Conservation (phyloP, 35 echinoderm and acorn worm genomes). For the Patiria miniata region DNA sequence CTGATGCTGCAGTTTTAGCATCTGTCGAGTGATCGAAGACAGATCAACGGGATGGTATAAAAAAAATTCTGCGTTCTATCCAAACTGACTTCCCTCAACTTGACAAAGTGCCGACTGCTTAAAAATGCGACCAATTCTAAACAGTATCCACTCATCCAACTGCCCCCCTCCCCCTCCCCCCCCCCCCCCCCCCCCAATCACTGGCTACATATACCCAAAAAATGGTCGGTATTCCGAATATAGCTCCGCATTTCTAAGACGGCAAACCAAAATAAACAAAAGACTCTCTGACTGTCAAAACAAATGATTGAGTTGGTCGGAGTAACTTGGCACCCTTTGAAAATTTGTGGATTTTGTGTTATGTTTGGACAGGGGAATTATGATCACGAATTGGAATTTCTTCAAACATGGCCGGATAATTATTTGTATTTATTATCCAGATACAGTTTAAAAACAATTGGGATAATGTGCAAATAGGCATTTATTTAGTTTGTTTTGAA, state of each 20-base stretch:
- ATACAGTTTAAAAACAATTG: too few species aligned
- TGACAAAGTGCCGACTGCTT: background rate
- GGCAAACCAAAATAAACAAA: conserved; percentile 26
- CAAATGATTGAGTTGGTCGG: background rate
- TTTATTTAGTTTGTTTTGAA: too few species aligned
- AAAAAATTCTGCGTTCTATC: too few species aligned
- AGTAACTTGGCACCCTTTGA: background rate
- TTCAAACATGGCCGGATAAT: too few species aligned
- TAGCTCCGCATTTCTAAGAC: background rate
- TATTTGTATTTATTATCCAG: too few species aligned
- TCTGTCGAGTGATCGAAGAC: conserved; percentile 1
- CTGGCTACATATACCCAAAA: too few species aligned
- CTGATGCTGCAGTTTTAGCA: too few species aligned
- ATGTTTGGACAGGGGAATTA: too few species aligned
- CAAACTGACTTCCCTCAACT: background rate
- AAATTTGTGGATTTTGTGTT: background rate
- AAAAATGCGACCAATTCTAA: conserved; percentile 16
- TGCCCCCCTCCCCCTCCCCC: background rate
- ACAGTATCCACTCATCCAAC: background rate
- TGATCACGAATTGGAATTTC: too few species aligned
- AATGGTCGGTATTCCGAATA: background rate
- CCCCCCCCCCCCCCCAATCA: background rate
- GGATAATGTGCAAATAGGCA: too few species aligned
- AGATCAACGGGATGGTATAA: background rate
- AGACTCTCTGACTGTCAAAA: conserved; percentile 28